phyloP scores from a whole-genome alignment of 2,797 vertebrate species.

The Taeniopygia guttata region DNA sequence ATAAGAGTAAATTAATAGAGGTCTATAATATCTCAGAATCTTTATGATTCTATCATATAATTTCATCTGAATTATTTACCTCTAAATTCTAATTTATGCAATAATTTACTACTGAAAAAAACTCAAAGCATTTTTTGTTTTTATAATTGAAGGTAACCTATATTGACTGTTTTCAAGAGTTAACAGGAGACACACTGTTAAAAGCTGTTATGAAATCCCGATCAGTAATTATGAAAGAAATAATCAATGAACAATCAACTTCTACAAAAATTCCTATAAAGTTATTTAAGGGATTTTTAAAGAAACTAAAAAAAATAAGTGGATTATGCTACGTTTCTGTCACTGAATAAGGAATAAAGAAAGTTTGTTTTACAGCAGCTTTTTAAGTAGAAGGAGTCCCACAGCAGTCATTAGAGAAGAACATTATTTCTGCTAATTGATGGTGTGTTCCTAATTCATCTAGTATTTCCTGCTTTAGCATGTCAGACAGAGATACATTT shows the following conservation, averaged over 20 bases:
- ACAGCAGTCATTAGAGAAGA: background rate
- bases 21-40: background rate
- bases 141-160: background rate
- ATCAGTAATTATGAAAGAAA: background rate
- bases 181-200: background rate
- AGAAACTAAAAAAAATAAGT: background rate
- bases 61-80: background rate
- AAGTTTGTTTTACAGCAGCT: background rate
- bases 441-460: background rate
- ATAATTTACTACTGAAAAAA: background rate
- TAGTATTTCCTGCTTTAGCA: background rate
- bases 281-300: background rate
- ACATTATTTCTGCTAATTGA: background rate
- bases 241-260: rapidly evolving
- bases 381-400: background rate
- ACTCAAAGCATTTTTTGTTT: background rate
- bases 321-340: background rate
- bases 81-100: background rate
- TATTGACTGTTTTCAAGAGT: background rate
- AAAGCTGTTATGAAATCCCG: background rate
- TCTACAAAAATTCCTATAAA: background rate
- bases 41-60: background rate
- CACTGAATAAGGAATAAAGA: background rate
- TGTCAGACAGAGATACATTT: background rate
- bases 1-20: background rate